phyloP scores from a whole-genome alignment of 2,113 vertebrate genomes.

The Elachura formosa region DNA sequence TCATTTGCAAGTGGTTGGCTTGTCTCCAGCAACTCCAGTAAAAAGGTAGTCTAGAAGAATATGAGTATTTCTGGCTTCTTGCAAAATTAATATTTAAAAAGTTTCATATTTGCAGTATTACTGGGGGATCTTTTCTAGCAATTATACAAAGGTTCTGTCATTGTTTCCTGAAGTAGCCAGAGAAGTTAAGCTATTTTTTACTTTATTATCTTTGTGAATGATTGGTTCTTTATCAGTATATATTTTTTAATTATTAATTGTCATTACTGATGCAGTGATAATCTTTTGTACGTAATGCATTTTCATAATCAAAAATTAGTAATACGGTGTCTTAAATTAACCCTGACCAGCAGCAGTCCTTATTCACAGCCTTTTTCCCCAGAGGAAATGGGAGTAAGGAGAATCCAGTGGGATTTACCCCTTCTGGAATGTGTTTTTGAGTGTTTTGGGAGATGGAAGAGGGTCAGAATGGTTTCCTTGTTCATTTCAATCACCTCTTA shows the following conservation, averaged over 20 bases:
- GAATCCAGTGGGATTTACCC: background rate
- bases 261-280: background rate
- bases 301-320: background rate
- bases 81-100: background rate
- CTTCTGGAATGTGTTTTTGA: background rate
- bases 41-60: background rate
- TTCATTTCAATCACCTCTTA: background rate
- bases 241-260: background rate
- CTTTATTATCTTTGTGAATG: background rate
- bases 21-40: background rate
- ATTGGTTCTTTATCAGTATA: background rate
- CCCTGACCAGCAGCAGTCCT: background rate
- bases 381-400: background rate
- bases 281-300: background rate
- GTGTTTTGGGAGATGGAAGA: background rate
- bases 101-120: background rate
- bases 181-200: background rate
- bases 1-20: background rate
- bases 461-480: accelerated
- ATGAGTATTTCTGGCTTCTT: background rate
- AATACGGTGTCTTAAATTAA: background rate
- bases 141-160: background rate
- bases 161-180: background rate
- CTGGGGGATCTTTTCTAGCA: background rate
- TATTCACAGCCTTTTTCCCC: background rate